Percentiles rank a stretch among this genome's conserved stretches.
Conservation (phyloP, 2,888 invertebrate species). For the Cinara cedri region DNA sequence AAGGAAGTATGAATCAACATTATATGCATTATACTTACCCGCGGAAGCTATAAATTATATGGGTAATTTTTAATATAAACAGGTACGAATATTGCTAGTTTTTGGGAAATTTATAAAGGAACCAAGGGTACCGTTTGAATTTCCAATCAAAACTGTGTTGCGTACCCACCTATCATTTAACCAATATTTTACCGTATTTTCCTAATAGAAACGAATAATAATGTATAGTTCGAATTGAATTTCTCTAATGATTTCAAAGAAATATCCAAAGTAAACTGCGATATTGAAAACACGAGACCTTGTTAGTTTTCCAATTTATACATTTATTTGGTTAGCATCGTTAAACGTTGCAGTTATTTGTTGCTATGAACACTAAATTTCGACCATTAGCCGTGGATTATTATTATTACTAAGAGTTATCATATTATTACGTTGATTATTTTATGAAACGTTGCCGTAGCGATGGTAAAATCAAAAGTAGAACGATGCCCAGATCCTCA, state of each 20-base stretch:
- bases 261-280: neutral
- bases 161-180: no score
- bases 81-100: no score
- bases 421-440: constrained; percentile 16
- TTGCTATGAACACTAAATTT: neutral
- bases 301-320: neutral
- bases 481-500: neutral
- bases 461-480: constrained; percentile 12
- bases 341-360: neutral
- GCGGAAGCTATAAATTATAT: no score
- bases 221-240: no score
- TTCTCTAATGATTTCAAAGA: neutral
- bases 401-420: neutral
- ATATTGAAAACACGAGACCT: neutral
- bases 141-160: no score
- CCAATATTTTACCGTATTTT: no score
- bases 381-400: neutral
- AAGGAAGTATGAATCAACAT: no score
- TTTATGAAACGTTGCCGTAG: neutral
- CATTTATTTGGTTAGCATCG: neutral
- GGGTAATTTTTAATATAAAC: no score
- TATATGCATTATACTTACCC: no score
- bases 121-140: no score
- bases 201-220: no score
- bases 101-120: no score